Base-by-base conservation (phyloP, 2,113 vertebrate genomes). In the Ictidomys tridecemlineatus region DNA sequence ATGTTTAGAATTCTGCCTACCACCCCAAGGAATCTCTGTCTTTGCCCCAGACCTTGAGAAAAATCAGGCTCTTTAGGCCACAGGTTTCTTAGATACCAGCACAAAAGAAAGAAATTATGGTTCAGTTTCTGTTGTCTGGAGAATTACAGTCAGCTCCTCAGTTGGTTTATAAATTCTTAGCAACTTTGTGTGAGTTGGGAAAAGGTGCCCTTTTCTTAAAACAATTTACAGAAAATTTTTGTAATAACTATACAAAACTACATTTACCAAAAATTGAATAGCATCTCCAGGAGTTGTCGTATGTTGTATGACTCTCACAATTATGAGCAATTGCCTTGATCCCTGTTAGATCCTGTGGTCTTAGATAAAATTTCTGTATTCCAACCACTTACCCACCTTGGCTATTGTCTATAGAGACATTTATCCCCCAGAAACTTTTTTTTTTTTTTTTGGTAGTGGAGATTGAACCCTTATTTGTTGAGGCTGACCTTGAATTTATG, bases 161-260 rank as follows among this genome's bases (percentile, higher is more conserved):
- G 26, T 42, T 22, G 4, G 42, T 79, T 92, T 26, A 10, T 48
- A 82, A 78, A 85, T n/a, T 76, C 13, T 51, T 76, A 82, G 76
- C 74, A 87, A 76, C 42, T 58, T 24, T 58, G 58, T 70, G 34
- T 72, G n/a, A 73, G 78, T 13, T 79, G 51, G 18, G 24, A 69
- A 70, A 74, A 65, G n/a, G 13, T 34, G 3, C 20, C 16, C 53
- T 61, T 94, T 77, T 39, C 51, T 45, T 87, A n/a, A 82, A 78
- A 72, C n/a, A 48, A 51, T 45, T 22, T 94, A 79, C 80, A 91
- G 79, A 89, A 92, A 48, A 53, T 12, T 77, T 22, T 48, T 89
- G 45, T 74, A 69, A 58, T 58, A 67, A 76, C 28, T 69, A 32
- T 39, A 73, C 10, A 32, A 24, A 80, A 48, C 34, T 17, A 2